phyloP scores from a whole-genome alignment of 2,113 vertebrate genomes.

The Peromyscus polionotus region DNA sequence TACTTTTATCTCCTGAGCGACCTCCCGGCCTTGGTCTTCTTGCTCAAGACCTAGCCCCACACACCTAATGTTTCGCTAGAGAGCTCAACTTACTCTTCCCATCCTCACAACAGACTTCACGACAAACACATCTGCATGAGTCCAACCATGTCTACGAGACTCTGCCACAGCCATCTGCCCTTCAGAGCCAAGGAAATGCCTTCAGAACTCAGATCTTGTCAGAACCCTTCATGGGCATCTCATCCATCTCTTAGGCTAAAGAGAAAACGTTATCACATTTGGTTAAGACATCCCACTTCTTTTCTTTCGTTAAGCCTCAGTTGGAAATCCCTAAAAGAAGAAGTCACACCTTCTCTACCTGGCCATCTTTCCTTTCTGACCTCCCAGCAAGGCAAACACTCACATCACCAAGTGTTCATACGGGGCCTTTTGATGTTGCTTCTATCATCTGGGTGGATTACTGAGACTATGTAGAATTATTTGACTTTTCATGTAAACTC shows the following conservation, averaged over 20 bases:
- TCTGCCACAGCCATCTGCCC: not conserved
- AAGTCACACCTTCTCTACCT: not conserved
- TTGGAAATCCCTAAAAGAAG: not conserved
- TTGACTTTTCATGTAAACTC: not conserved
- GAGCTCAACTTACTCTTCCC: not conserved
- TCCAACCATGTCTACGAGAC: not conserved
- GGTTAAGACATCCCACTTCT: not conserved
- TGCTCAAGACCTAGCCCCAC: not conserved
- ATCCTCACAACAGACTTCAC: not conserved
- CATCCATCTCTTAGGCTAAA: not conserved
- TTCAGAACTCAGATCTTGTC: conserved; percentile 9
- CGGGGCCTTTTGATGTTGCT: not conserved
- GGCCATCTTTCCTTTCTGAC: not conserved
- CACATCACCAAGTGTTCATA: not conserved
- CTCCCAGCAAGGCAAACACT: not conserved
- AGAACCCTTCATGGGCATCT: not conserved
- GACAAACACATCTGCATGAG: not conserved
- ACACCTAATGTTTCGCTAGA: not conserved
- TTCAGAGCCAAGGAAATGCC: not conserved
- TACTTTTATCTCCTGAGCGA: not conserved
- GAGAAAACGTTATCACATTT: not conserved
- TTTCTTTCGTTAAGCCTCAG: not conserved
- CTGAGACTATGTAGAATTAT: not conserved
- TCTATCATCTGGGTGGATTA: not conserved
- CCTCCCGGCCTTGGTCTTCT: not conserved